Percentiles rank a stretch among this genome's conserved stretches.
These are phyloP conservation scores for Pycnonotus jocosus DNA, from an alignment of 2,113 vertebrate genomes.

Conservation along the genomic window DNA sequence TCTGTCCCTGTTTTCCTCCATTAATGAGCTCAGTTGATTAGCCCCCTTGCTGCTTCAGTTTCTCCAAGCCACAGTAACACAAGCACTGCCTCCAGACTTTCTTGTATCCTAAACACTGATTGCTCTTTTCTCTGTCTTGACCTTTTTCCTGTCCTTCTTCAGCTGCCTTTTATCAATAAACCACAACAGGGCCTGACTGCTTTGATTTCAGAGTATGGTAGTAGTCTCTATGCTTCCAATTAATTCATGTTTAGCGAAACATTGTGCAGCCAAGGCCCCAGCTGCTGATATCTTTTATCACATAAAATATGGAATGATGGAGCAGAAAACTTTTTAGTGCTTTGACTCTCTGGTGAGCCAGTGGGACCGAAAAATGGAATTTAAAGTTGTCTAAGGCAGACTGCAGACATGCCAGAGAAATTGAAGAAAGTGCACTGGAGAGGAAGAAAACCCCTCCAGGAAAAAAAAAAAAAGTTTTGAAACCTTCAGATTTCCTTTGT, in stretches of 20 bases:
- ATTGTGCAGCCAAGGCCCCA: not conserved
- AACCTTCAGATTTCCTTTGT: not conserved
- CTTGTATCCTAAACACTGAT: not conserved
- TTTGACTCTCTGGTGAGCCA: not conserved
- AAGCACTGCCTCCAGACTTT: not conserved
- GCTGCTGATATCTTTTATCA: not conserved
- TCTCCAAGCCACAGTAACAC: not conserved
- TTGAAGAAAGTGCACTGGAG: not conserved
- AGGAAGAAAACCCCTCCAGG: not conserved
- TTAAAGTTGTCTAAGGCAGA: not conserved
- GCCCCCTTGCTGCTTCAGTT: conserved; percentile 10
- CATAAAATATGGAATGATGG: not conserved
- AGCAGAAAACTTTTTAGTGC: not conserved
- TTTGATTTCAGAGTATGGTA: not conserved
- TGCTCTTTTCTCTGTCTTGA: not conserved
- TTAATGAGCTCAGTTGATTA: not conserved
- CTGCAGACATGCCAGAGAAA: not conserved
- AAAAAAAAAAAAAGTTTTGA: not conserved
- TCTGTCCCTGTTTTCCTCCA: not conserved
- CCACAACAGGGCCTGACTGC: not conserved
- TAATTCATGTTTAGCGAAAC: not conserved
- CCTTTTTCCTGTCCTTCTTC: not conserved
- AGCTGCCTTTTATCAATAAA: not conserved
- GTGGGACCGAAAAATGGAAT: not conserved
- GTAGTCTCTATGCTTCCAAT: not conserved